A percentile compares a stretch with the other conserved stretches of the same genome.
phyloP scores from a whole-genome alignment of 2,888 invertebrate genomes.

The Halictus ligatus region DNA sequence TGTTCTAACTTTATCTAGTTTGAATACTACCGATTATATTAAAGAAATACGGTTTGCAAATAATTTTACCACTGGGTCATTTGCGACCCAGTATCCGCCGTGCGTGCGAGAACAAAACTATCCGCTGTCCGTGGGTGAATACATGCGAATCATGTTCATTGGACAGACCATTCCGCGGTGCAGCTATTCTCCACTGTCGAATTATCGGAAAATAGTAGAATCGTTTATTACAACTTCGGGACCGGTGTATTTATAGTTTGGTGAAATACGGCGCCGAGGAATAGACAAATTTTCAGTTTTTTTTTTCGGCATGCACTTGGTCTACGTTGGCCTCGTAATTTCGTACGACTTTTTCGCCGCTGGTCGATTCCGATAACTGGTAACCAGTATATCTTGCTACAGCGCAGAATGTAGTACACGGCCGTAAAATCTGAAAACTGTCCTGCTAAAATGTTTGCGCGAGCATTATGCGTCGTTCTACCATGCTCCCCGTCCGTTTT shows the following conservation, averaged over 20 bases:
- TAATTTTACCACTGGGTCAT: too few species aligned
- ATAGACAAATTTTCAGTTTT: conserved; percentile 23
- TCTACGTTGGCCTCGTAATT: conserved; percentile 44
- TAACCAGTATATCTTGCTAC: conserved; percentile 52
- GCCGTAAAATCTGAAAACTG: conserved; percentile 62
- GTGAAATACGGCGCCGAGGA: not conserved
- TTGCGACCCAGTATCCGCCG: too few species aligned
- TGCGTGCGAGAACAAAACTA: too few species aligned
- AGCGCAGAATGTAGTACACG: conserved; percentile 40
- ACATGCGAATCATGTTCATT: not conserved
- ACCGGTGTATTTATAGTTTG: not conserved
- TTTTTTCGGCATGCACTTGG: conserved; percentile 30
- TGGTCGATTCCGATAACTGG: conserved; percentile 63
- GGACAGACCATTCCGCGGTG: not conserved
- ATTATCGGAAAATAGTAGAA: not conserved
- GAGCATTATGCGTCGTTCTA: conserved; percentile 42
- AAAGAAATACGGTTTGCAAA: too few species aligned
- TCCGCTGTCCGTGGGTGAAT: too few species aligned
- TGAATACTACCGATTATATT: too few species aligned
- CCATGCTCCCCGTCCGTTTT: conserved; percentile 31
- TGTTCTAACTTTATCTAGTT: too few species aligned
- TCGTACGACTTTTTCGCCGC: conserved; percentile 45
- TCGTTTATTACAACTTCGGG: not conserved
- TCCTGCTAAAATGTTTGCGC: conserved; percentile 61
- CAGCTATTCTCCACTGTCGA: not conserved